Base-by-base conservation (phyloP, 2,797 vertebrate genomes). In the Squalus acanthias region DNA sequence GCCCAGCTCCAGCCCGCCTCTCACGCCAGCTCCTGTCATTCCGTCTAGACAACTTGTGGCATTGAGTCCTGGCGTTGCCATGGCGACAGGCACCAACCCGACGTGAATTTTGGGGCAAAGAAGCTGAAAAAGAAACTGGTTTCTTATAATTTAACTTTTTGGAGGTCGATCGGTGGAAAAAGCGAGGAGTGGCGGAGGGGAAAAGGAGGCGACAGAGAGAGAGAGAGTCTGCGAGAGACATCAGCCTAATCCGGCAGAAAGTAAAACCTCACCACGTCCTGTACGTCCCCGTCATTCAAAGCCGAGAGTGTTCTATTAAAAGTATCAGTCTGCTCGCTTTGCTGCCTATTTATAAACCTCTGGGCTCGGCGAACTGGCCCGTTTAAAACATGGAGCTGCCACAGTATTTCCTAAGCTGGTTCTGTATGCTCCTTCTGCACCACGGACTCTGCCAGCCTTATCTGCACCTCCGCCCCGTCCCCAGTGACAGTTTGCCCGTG, bases 261-360 rank as follows among this genome's bases (percentile, higher is more conserved):
- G 33, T 85, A 24, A 92, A 95, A 95, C 94, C 72, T 72, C 94
- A 95, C 46, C 69, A 95, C 94, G 69, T 76, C 94, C 94, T 26
- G 46, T 70, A 50, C 94, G 67, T 74, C 50, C 94, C 94, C 94
- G 94, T 95, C 94, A 95, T 46, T 95, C 46, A 29, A 50, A 98
- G 98, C 97, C 98, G 97, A 97, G 96, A 97, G 97, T 96, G 98
- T 97, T 98, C 98, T 99, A 98, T 99, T 99, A 98, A 98, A 98
- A 99, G 98, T 98, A 97, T 98, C 98, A 96, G 97, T 97, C 98
- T 97, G 98, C 70, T 76, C 98, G 98, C 97, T 98, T 98, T 98
- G 98, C 98, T 97, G 98, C 98, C 98, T 98, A 98, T 99, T 98
- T 99, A 98, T 98, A 98, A 98, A 97, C 97, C 97, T 97, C 97